Percentiles rank a stretch among this genome's conserved stretches.
Conservation (phyloP, 2,888 invertebrate species). For the Gisinianus flammeolus region DNA sequence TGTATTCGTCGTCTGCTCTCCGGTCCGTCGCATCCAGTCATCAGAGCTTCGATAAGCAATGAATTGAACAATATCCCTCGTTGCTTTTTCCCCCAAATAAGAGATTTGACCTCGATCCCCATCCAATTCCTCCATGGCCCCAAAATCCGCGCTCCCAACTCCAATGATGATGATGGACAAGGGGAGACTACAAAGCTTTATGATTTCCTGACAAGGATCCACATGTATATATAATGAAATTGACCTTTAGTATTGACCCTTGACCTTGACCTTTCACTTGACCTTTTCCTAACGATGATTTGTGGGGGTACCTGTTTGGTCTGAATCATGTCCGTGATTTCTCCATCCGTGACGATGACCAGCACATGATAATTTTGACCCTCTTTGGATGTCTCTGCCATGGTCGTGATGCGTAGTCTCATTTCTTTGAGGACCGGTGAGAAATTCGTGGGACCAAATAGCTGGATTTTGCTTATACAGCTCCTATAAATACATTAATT, state of each 20-base stretch:
- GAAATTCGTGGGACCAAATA: constrained; percentile 68
- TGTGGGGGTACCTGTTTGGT: constrained; percentile 65
- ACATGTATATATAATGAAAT: too few relatives aligned
- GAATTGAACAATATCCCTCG: constrained; percentile 70
- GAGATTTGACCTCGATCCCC: constrained; percentile 62
- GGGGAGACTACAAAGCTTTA: constrained; percentile 65
- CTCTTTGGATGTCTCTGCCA: constrained; percentile 61
- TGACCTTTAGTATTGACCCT: too few relatives aligned
- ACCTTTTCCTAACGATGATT: too few relatives aligned
- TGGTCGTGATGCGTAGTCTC: constrained; percentile 62
- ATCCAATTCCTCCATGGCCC: constrained; percentile 67
- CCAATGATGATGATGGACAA: constrained; percentile 70
- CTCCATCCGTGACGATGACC: constrained; percentile 67
- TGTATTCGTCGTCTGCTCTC: constrained; percentile 38
- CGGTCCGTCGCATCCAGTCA: constrained; percentile 56
- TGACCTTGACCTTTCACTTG: too few relatives aligned
- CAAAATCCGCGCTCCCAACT: constrained; percentile 66
- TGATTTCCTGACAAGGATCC: constrained; percentile 62
- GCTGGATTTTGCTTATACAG: constrained; percentile 60
- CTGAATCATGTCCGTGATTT: constrained; percentile 67
- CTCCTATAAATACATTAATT: constrained; percentile 60
- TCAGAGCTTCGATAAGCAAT: constrained; percentile 63
- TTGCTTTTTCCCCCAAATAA: constrained; percentile 62
- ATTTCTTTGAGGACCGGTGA: constrained; percentile 65
- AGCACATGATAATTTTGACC: constrained; percentile 65